These are phyloP conservation scores for Mormyrus hasselquistii DNA, from an alignment of 2,797 vertebrate genomes.

Conservation along the genomic window DNA sequence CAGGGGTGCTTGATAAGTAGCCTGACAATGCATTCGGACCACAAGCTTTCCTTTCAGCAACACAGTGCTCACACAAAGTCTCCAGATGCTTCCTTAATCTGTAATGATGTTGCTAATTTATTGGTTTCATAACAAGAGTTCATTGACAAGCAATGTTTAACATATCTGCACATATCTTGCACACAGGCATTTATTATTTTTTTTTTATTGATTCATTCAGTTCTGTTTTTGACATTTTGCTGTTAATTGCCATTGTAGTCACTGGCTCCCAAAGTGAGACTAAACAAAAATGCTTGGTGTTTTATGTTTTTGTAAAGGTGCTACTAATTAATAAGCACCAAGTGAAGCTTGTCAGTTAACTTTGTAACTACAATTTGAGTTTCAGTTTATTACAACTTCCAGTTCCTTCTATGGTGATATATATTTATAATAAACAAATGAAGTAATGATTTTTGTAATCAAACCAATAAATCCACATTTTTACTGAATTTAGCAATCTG, in stretches of 20 bases:
- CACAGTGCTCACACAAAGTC: not conserved
- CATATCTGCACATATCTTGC: not conserved
- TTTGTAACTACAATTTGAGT: not conserved
- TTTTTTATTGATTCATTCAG: not conserved
- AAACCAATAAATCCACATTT: too few species aligned
- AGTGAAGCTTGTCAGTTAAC: not conserved
- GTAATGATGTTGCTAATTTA: not conserved
- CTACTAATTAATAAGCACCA: not conserved
- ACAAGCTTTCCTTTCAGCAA: not conserved
- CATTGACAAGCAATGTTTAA: not conserved
- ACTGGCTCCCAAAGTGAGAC: not conserved
- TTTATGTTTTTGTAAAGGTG: not conserved
- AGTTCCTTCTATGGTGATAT: too few species aligned
- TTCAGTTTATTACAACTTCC: not conserved
- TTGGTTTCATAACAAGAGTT: not conserved
- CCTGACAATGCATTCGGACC: not conserved
- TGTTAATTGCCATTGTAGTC: not conserved
- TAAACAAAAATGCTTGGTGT: not conserved
- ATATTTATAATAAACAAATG: too few species aligned
- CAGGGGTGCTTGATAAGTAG: not conserved
- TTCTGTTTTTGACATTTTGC: not conserved
- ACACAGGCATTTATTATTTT: not conserved
- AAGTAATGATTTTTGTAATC: too few species aligned
- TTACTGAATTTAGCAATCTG: too few species aligned
- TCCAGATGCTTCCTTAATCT: not conserved